A percentile compares a stretch with the other conserved stretches of the same genome.
phyloP scores from a whole-genome alignment of 2,888 invertebrate genomes.

The Synanthedon vespiformis region DNA sequence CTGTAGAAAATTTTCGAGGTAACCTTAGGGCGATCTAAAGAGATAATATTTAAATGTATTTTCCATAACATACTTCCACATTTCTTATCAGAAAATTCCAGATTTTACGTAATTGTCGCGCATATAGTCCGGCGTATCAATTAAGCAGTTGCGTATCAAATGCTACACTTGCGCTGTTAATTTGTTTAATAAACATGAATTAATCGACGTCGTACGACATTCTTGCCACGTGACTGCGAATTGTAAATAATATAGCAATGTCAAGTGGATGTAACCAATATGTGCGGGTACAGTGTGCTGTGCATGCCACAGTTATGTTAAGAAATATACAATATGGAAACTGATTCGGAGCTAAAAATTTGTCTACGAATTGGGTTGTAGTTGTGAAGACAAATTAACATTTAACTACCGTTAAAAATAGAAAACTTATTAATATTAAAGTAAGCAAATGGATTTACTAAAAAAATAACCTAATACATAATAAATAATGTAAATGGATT shows the following conservation, averaged over 20 bases:
- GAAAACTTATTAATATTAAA: too few relatives aligned
- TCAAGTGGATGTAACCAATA: constrained; percentile 42
- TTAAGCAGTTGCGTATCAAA: constrained; percentile 26
- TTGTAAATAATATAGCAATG: constrained; percentile 47
- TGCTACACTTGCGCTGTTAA: constrained; percentile 37
- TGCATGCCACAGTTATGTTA: not conserved
- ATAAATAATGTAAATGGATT: too few relatives aligned
- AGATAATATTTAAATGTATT: too few relatives aligned
- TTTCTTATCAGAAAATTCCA: not conserved
- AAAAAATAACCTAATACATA: too few relatives aligned
- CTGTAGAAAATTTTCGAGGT: too few relatives aligned
- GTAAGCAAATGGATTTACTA: too few relatives aligned
- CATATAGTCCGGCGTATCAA: constrained; percentile 10
- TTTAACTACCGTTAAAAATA: too few relatives aligned
- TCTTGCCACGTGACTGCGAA: constrained; percentile 36
- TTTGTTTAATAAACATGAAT: constrained; percentile 65
- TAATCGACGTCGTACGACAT: constrained; percentile 27
- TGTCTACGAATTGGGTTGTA: too few relatives aligned
- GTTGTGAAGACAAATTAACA: too few relatives aligned
- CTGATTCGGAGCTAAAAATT: too few relatives aligned
- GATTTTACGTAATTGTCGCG: constrained; percentile 18
- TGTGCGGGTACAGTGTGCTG: not conserved
- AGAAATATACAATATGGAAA: not conserved
- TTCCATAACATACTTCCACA: too few relatives aligned
- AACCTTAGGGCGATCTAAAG: too few relatives aligned